A percentile compares a stretch with the other conserved stretches of the same genome.
phyloP scores from a whole-genome alignment of 2,888 invertebrate species.

The Meteorus cinctellus region DNA sequence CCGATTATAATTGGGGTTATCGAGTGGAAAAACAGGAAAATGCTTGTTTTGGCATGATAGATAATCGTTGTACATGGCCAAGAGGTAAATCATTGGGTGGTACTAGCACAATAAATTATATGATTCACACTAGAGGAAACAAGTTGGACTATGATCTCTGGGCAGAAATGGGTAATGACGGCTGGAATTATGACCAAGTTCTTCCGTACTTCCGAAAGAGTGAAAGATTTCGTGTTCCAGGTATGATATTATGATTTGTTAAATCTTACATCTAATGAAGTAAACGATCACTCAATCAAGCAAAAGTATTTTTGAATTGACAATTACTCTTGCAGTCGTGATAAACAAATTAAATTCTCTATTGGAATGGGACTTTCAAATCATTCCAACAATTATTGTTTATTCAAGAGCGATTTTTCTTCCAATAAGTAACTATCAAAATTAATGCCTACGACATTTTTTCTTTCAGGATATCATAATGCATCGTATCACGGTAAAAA shows the following conservation, averaged over 20 bases:
- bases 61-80: constrained; percentile 85
- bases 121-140: constrained; percentile 66
- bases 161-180: constrained; percentile 51
- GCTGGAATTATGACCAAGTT: constrained; percentile 54
- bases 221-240: constrained; percentile 52
- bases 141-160: constrained; percentile 55
- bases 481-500: constrained; percentile 69
- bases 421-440: no score
- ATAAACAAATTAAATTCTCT: neutral
- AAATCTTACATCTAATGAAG: constrained; percentile 15
- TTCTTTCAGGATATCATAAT: constrained; percentile 76
- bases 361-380: neutral
- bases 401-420: no score
- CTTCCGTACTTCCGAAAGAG: constrained; percentile 54
- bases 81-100: constrained; percentile 73
- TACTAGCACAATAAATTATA: constrained; percentile 67
- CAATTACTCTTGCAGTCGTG: neutral
- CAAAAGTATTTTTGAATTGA: no score
- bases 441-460: constrained; percentile 49
- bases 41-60: constrained; percentile 81
- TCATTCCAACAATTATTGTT: no score
- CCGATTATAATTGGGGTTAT: constrained; percentile 83
- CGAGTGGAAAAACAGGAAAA: constrained; percentile 79
- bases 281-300: neutral
- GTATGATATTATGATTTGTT: constrained; percentile 34